Base-by-base conservation (phyloP, 2,888 invertebrate genomes). In the Teinopalpus imperialis region DNA sequence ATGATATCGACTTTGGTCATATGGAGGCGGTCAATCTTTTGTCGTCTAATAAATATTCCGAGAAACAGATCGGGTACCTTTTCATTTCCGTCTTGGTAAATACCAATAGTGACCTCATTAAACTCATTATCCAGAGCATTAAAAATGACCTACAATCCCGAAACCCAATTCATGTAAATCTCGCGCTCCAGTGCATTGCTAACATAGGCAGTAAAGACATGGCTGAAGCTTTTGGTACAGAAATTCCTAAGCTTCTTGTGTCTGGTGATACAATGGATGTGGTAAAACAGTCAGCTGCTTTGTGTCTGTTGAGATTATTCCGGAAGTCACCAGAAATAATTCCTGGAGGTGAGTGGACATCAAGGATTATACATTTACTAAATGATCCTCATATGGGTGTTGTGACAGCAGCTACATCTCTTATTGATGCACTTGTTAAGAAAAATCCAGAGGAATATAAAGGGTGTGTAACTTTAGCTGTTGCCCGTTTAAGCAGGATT, bases 341-440 rank as follows among this genome's bases (percentile, higher is more conserved):
- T 68, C 97, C 97, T 24, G 97, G 97, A 57, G 97, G 97, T 40
- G 99, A 99, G 85, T 99, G 98, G 98, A 98, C 99, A 7, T 98
- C 98, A 6, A 92, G 99, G 50, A 99, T 99, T 59, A 98, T 99
- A 62, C 99, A 99, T 86, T 91, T 99, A 55, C 90, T 99, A 56
- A 99, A 99, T 88, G 99, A 99, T 83, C 98, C 99, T 73, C 99
- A 99, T 75, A 96, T 99, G 94, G 99, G 99, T 53, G 99, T 99
- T 41, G 99, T 99, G 0, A 99, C 99, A 10, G 98, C 99, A 39
- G 99, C 99, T 27, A 98, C 97, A 46, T 98, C 98, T 59, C 90
- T 99, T 46, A 99, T 99, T 67, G 99, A 99, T 90, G 97, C 98
- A 37, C 92, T 99, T 51, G 99, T 99, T 12, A 99, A 98, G 89